A percentile compares a stretch with the other conserved stretches of the same genome.
These are phyloP conservation scores for Hirudinaria manillensis DNA, from an alignment of 2,888 invertebrate species.

Conservation along the genomic window DNA sequence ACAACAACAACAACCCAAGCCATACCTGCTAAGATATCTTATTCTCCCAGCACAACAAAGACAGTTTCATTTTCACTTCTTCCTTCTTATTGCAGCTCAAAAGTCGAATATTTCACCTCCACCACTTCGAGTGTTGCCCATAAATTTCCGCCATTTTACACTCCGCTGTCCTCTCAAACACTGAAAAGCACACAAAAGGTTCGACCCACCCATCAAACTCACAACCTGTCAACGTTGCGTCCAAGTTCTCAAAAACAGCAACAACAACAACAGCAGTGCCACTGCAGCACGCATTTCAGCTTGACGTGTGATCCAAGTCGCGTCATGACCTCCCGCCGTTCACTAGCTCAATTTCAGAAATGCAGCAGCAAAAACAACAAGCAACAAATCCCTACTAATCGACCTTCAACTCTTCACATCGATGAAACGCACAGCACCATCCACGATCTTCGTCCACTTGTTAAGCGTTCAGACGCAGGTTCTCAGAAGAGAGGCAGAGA, in stretches of 20 bases:
- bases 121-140: not conserved
- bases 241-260: not conserved
- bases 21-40: not conserved
- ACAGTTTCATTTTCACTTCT: constrained; percentile 4
- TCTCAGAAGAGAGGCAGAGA: no score
- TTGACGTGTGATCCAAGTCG: no score
- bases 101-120: not conserved
- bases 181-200: not conserved
- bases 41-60: not conserved
- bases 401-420: constrained; percentile 8
- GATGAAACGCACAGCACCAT: not conserved
- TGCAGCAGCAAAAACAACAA: constrained; percentile 1
- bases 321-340: no score
- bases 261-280: constrained; percentile 1
- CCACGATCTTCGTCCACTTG: not conserved
- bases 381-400: not conserved
- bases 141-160: not conserved
- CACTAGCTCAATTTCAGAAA: no score
- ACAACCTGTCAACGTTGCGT: constrained; percentile 8
- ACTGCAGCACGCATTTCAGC: not conserved
- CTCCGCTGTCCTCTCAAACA: not conserved
- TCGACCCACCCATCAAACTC: not conserved
- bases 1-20: not conserved
- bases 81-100: not conserved
- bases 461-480: no score